Evolutionary conservation across 2,888 invertebrate species (phyloP), one percentile per base, ranked within the genome.

Genomic region (Peribatodes rhomboidaria): DNA sequence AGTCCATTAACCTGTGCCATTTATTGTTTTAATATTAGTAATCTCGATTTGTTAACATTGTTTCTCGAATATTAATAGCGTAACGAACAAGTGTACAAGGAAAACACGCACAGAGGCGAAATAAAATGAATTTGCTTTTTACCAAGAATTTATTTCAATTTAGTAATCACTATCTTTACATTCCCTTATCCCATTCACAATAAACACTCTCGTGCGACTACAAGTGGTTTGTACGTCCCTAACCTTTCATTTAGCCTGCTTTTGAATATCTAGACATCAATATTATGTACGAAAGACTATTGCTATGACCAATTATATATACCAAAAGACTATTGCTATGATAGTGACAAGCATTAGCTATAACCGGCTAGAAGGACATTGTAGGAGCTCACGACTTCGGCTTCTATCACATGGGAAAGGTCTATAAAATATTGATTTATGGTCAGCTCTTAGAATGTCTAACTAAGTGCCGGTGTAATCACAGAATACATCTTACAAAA

Each of bases 71-170:
- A 49, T 49, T 11, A 80, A 78, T 68, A 67, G 69, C 47, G 54
- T 69, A 66, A 70, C 61, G 42, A 73, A 68, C 37, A 59, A 63
- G 63, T 62, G 46, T 54, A 65, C 39, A 65, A 63, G 58, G 53
- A 72, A 74, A 74, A 69, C 63, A 75, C 71, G 75, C 78, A 78
- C 78, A 77, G 72, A 67, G 59, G 75, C 74, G 72, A 68, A 78
- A 85, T 85, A 83, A 87, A 83, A 74, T 69, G 65, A 67, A 66
- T 59, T 72, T 74, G 65, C 70, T 73, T 82, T 85, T 86, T 88
- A 89, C 82, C 86, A 90, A 88, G 86, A 84, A 78, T 84, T 88
- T 86, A 85, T 84, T 89, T 86, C 82, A 80, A 74, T 86, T 82
- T 78, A 80, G 79, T 81, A 82, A 83, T 85, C 74, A 74, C 85